Base-by-base conservation (phyloP, 2,113 vertebrate species). In the Upupa epops region DNA sequence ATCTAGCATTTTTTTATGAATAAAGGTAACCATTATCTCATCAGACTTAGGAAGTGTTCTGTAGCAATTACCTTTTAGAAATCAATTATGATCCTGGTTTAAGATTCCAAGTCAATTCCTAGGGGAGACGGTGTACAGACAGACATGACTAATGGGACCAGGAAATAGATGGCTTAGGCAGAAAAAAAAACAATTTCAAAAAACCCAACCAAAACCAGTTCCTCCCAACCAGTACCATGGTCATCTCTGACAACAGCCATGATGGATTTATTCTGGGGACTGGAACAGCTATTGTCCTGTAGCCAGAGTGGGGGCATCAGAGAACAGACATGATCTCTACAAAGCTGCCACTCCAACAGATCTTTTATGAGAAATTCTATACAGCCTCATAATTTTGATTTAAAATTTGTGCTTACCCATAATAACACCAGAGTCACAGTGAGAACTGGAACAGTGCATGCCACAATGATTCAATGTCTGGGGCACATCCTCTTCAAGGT, bases 251-350 rank as follows among this genome's bases (percentile, higher is more conserved):
- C 18, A 49, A 54, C 31, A 45, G 48, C 48, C 36, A 3, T 0
- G n/a, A 18, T 34, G 56, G n/a, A 20, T 32, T 76, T 79, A 49
- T 55, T 51, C 63, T 25, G 17, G 21, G 55, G 28, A 48, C 64
- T 21, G 20, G 13, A 60, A 49, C 2, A 72, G 69, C 34, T 36
- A 26, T 31, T 17, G 26, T 34, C 25, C 12, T 6, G 34, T 65
- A 59, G 14, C 11, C 0, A 0, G 2, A 69, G 52, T 25, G n/a
- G 34, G 28, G 11, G 24, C 45, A 11, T 26, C 13, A 21, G 54
- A 71, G 68, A 80, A 71, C 18, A 69, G 64, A 7, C 24, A 31
- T 15, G 10, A 32, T 37, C 9, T n/a, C 40, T 22, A 19, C 0
- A 3, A 45, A 83, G 45, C 42, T 42, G 37, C 29, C 29, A 28